phyloP scores from a whole-genome alignment of 2,113 vertebrate genomes.

The Castor canadensis region DNA sequence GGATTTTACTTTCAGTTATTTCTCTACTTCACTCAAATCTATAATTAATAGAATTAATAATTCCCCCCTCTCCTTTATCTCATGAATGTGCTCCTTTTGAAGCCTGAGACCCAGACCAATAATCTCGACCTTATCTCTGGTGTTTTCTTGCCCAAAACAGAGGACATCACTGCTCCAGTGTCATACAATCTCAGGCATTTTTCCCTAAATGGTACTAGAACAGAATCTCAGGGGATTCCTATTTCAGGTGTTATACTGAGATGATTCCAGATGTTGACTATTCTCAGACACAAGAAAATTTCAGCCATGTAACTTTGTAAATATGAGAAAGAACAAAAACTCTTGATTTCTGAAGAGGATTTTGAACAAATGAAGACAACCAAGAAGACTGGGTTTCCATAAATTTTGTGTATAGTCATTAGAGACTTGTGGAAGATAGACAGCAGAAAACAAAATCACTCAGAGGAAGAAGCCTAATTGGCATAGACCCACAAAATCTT shows the following conservation, averaged over 20 bases:
- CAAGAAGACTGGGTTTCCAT: background rate
- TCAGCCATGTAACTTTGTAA: background rate
- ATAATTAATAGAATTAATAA: background rate
- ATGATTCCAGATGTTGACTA: no score
- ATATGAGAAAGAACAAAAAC: background rate
- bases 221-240: background rate
- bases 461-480: background rate
- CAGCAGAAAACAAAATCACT: background rate
- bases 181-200: background rate
- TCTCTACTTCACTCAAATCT: background rate
- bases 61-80: background rate
- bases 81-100: background rate
- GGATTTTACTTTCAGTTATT: background rate
- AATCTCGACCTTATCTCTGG: background rate
- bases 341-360: background rate
- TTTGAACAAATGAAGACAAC: background rate
- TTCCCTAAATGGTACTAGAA: background rate
- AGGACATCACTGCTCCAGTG: no score
- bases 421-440: background rate
- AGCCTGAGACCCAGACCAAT: background rate
- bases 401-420: background rate
- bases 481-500: background rate
- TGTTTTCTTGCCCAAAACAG: background rate
- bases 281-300: background rate
- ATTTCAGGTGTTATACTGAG: background rate